These are phyloP conservation scores for Borostomias antarcticus DNA, from an alignment of 2,797 vertebrate genomes.

Conservation along the genomic window DNA sequence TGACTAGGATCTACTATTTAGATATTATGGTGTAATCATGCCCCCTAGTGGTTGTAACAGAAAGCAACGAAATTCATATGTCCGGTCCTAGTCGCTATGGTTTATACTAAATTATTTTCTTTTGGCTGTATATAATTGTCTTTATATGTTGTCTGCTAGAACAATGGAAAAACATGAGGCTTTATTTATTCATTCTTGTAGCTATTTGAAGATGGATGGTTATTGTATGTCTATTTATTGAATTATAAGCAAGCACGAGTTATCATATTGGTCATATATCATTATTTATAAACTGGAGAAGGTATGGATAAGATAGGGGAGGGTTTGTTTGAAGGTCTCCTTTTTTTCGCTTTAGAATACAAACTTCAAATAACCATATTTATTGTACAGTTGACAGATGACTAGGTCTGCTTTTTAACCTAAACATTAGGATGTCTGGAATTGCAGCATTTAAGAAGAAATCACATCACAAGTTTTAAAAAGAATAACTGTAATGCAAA, in stretches of 20 bases:
- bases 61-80: constrained; percentile 2
- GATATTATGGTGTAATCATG: background rate
- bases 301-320: constrained; percentile 31
- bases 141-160: constrained; percentile 49
- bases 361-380: background rate
- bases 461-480: constrained; percentile 3
- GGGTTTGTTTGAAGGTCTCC: constrained; percentile 12
- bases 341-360: constrained; percentile 34
- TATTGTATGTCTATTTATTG: constrained; percentile 35
- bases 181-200: constrained; percentile 46
- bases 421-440: constrained; percentile 3
- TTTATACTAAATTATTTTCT: constrained; percentile 21
- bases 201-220: constrained; percentile 25
- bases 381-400: constrained; percentile 33
- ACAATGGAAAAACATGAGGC: constrained; percentile 47
- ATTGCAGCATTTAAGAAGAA: background rate
- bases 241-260: constrained; percentile 39
- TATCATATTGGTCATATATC: constrained; percentile 43
- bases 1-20: too few species aligned
- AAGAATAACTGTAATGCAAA: background rate
- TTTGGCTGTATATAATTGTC: constrained; percentile 26
- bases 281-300: constrained; percentile 36
- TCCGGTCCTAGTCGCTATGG: constrained; percentile 45
- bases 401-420: constrained; percentile 12
- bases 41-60: constrained; percentile 15